Base-by-base conservation (phyloP, 2,113 vertebrate species). In the Nansenia antarctica region DNA sequence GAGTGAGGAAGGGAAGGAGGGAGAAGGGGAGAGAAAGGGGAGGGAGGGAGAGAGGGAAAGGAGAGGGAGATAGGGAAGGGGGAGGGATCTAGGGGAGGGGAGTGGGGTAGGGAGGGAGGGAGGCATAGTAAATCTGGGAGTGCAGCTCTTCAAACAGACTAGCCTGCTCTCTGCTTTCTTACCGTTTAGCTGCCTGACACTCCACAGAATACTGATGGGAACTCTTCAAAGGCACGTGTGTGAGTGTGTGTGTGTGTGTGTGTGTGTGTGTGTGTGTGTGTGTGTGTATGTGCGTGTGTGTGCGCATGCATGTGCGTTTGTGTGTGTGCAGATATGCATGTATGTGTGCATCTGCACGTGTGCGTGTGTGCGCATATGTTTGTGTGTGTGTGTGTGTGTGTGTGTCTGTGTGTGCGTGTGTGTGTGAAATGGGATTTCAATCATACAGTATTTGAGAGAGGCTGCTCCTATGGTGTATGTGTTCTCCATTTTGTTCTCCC, bases 171-270 rank as follows among this genome's bases (percentile, higher is more conserved):
- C 67, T 1, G 30, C 70, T 62, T 62, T 73, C 73, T 70, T 70
- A 47, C 62, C 47, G 15, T 78, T 76, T 62, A 77, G 65, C 62
- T 63, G 68, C 67, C 70, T 69, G 77, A 80, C 34, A 77, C 82
- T 78, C 76, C 72, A 35, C 62, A 74, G 84, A 85, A 88, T 86
- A 83, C 82, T 83, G 82, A 89, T 87, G 62, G 67, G 64, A 70
- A 75, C 37, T 49, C 74, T 82, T 73, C 62, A 72, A 66, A 73
- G 29, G 24, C 76, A 45, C 18, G n/a, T 5, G 5, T 1, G 59
- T 55, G 37, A 32, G 32, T 31, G 4, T 24, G 1, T 52, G 66
- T 62, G 52, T 62, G 52, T 53, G 45, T 62, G 32, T 34, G 58
- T 32, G 31, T 15, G n/a, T n/a, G n/a, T n/a, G n/a, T n/a, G n/a